Conservation (phyloP, 2,113 vertebrate genomes). For the Channa argus region DNA sequence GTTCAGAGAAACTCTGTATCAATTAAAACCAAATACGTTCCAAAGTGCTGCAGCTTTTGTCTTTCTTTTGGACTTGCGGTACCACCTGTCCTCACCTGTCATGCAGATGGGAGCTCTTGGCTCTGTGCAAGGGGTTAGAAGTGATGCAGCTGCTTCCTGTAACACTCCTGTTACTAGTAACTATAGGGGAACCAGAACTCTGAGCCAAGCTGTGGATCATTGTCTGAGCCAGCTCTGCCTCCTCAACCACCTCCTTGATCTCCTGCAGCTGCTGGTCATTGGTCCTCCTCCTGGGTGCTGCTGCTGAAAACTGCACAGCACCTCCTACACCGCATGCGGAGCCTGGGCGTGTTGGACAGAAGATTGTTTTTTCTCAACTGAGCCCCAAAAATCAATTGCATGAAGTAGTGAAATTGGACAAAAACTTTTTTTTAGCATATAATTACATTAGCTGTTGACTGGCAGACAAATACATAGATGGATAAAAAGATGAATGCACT, state of each 20-base stretch:
- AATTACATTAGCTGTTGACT: too few species aligned
- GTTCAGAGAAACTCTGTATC: background rate
- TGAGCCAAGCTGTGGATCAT: conserved; percentile 84
- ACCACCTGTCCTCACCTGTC: conserved; percentile 84
- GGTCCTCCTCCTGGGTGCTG: conserved; percentile 75
- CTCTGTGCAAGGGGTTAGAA: conserved; percentile 79
- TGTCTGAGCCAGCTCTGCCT: conserved; percentile 79
- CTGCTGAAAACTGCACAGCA: conserved; percentile 22
- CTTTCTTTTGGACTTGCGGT: background rate
- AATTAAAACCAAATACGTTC: background rate
- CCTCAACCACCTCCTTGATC: conserved; percentile 87
- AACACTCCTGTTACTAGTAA: conserved; percentile 87
- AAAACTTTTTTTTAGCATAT: too few species aligned
- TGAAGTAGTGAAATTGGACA: background rate
- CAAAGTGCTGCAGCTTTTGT: background rate
- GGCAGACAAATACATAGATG: too few species aligned
- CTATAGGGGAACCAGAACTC: conserved; percentile 74
- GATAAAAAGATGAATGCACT: too few species aligned
- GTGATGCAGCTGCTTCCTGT: conserved; percentile 84
- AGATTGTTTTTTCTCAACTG: background rate
- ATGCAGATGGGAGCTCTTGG: conserved; percentile 85
- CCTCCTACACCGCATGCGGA: conserved; percentile 24
- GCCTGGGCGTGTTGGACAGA: conserved; percentile 14
- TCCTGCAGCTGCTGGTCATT: conserved; percentile 85
- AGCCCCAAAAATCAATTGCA: background rate